Evolutionary conservation across 2,888 invertebrate species (phyloP).

Genomic region (Geophilus truncorum): DNA sequence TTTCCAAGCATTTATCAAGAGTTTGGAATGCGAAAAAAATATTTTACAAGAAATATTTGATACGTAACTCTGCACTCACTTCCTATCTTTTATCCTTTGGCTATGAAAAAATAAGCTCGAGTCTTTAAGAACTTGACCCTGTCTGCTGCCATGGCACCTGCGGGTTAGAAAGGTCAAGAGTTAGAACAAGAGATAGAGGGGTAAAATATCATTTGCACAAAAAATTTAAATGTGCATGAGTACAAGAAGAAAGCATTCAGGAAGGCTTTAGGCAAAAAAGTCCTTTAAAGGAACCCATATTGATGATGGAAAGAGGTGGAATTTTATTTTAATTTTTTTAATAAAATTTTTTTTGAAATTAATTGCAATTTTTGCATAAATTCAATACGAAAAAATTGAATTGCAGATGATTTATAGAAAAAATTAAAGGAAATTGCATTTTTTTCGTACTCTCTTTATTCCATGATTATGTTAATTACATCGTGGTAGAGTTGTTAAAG

Average conservation of each 20-base stretch:
- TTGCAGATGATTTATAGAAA: background rate
- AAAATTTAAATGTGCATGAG: background rate
- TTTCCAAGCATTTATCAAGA: background rate
- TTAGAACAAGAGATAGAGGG: background rate
- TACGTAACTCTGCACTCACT: background rate
- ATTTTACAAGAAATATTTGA: background rate
- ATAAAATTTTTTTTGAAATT: background rate
- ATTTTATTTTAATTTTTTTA: background rate
- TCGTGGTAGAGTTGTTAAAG: background rate
- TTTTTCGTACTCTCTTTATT: background rate
- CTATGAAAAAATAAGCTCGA: background rate
- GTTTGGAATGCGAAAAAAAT: background rate
- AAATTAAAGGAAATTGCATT: background rate
- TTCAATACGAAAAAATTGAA: background rate
- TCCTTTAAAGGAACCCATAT: background rate
- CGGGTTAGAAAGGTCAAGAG: background rate
- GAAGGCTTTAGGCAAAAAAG: background rate
- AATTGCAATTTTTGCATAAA: background rate
- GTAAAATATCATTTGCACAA: background rate
- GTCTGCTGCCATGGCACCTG: background rate
- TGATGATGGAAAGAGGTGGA: background rate
- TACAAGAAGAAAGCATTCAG: background rate
- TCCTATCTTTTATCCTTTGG: background rate
- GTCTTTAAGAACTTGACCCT: conserved; percentile 16
- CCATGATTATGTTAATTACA: background rate